Evolutionary conservation across 2,888 invertebrate genomes (phyloP).

Genomic region (Dryadula phaetusa): DNA sequence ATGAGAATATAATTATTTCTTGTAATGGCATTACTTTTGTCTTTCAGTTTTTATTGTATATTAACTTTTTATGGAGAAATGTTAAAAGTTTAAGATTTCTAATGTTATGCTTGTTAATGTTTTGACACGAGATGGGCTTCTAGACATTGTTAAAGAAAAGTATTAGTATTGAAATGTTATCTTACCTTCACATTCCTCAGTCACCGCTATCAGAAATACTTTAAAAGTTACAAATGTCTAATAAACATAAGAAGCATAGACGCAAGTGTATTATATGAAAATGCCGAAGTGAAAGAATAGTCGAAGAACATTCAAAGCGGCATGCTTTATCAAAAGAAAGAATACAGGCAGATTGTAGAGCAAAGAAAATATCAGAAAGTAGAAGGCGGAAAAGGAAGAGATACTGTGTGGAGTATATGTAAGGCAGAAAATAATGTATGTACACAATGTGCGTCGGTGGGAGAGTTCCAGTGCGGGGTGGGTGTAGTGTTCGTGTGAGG

Average conservation of each 20-base stretch:
- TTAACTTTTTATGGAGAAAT: no score
- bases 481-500: slow-evolving; percentile 51
- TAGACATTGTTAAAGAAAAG: neutral
- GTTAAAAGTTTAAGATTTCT: neutral
- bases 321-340: slow-evolving; percentile 45
- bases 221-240: slow-evolving; percentile 40
- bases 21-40: neutral
- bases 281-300: slow-evolving; percentile 40
- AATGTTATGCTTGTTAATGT: neutral
- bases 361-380: slow-evolving; percentile 37
- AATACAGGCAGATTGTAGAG: slow-evolving; percentile 34
- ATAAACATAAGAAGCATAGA: slow-evolving; percentile 38
- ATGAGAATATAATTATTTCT: neutral
- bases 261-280: slow-evolving; percentile 37
- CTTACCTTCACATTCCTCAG: slow-evolving; percentile 40
- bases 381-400: slow-evolving; percentile 39
- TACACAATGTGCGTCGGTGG: slow-evolving; percentile 53
- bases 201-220: slow-evolving; percentile 40
- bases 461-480: slow-evolving; percentile 46
- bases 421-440: slow-evolving; percentile 35
- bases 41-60: neutral
- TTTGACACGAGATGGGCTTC: neutral
- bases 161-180: slow-evolving; percentile 13
- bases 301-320: slow-evolving; percentile 43
- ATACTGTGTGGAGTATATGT: slow-evolving; percentile 44